Evolutionary conservation across 1,140 invertebrate genomes (phyloP).

Genomic region (Teleogryllus occipitalis): DNA sequence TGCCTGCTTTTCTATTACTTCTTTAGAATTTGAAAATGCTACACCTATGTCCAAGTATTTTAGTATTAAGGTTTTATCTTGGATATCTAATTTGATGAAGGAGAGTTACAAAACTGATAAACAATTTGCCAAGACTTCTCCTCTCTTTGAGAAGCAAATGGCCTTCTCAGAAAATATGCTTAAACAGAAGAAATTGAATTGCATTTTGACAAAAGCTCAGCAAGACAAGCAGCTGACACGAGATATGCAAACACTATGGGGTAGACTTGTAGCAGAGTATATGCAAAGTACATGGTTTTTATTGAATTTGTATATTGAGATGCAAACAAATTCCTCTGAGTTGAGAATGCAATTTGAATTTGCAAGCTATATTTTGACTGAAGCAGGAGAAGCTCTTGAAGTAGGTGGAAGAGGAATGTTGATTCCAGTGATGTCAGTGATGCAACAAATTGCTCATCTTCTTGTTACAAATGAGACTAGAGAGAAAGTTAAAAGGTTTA

Average conservation of each 20-base stretch:
- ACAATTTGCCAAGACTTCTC: too few species aligned
- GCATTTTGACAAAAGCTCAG: background rate
- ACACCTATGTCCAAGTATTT: constrained; percentile 17
- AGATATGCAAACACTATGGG: constrained; percentile 24
- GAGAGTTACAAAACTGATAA: background rate
- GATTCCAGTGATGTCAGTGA: constrained; percentile 13
- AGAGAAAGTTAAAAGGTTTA: constrained; percentile 11
- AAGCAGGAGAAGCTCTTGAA: constrained; percentile 25
- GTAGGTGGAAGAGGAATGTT: constrained; percentile 24
- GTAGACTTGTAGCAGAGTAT: constrained; percentile 21
- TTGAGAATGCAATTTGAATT: background rate
- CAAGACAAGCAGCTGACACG: constrained; percentile 19
- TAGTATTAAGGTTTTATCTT: background rate
- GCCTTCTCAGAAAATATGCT: constrained; percentile 1
- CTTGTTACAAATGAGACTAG: background rate
- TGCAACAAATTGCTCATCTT: background rate
- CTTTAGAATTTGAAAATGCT: background rate
- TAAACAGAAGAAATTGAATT: constrained; percentile 8
- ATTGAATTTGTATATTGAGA: constrained; percentile 2
- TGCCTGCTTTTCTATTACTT: constrained; percentile 9
- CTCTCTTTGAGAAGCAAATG: background rate
- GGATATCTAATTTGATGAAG: background rate
- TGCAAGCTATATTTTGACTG: constrained; percentile 21
- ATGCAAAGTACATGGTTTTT: constrained; percentile 21
- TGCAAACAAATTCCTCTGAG: background rate